A percentile compares a stretch with the other conserved stretches of the same genome.
phyloP scores from a whole-genome alignment of 2,888 invertebrate species.

The Dermolepida albohirtum region DNA sequence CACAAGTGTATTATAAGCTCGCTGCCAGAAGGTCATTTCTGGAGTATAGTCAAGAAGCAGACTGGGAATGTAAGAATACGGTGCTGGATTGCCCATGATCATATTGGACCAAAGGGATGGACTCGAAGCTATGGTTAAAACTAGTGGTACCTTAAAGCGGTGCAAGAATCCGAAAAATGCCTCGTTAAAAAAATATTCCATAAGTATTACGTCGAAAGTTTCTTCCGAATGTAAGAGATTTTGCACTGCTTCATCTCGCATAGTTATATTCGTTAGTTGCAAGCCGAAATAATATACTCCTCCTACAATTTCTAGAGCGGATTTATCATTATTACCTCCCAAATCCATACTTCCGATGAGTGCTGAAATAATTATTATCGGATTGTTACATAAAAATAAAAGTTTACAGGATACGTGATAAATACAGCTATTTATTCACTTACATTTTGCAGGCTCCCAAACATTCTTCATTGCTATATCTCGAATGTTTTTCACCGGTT shows the following conservation, averaged over 20 bases:
- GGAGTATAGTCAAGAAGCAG: slow-evolving; percentile 60
- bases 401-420: too few relatives aligned
- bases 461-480: too few relatives aligned
- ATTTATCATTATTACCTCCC: slow-evolving; percentile 3
- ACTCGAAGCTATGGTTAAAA: slow-evolving; percentile 60
- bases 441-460: too few relatives aligned
- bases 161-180: slow-evolving; percentile 60
- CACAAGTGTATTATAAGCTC: slow-evolving; percentile 67
- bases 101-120: slow-evolving; percentile 47
- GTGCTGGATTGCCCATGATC: slow-evolving; percentile 65
- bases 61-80: slow-evolving; percentile 67
- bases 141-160: slow-evolving; percentile 55
- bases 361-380: too few relatives aligned
- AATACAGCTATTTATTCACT: too few relatives aligned
- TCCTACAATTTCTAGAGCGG: background rate
- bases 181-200: slow-evolving; percentile 66
- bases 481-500: too few relatives aligned
- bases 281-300: slow-evolving; percentile 1
- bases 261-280: background rate
- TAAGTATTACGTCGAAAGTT: slow-evolving; percentile 57
- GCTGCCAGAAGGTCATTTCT: slow-evolving; percentile 67
- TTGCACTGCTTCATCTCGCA: slow-evolving; percentile 36
- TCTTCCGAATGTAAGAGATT: slow-evolving; percentile 54
- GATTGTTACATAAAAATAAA: too few relatives aligned
- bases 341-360: too few relatives aligned